Evolutionary conservation across 2,113 vertebrate species (phyloP).

Genomic region (Gobiocypris rarus): DNA sequence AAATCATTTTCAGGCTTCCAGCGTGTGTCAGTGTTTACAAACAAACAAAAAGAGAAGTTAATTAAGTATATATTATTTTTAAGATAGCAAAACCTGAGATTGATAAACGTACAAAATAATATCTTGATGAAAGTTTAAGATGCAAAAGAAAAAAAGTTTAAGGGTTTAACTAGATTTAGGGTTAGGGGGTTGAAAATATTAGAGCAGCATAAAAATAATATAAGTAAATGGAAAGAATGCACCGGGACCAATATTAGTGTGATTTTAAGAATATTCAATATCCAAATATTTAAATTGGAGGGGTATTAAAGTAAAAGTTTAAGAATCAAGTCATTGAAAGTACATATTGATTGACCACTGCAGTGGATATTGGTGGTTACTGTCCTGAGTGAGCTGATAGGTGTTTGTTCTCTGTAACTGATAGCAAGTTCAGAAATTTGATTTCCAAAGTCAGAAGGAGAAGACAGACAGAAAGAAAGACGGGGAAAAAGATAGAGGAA

Average conservation of each 20-base stretch:
- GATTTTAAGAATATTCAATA: not conserved
- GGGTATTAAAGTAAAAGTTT: not conserved
- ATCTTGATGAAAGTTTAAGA: not conserved
- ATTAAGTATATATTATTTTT: not conserved
- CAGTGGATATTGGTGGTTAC: constrained; percentile 21
- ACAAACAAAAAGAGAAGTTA: not conserved
- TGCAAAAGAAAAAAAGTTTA: not conserved
- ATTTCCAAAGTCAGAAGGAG: constrained; percentile 74
- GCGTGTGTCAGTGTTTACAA: not conserved
- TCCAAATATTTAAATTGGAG: not conserved
- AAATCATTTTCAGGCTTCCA: not conserved
- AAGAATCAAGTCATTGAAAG: not conserved
- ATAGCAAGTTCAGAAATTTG: constrained; percentile 67
- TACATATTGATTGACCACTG: not conserved
- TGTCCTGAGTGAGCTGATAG: constrained; percentile 9
- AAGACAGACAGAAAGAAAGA: constrained; percentile 51
- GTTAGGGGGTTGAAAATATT: not conserved
- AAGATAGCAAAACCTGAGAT: not conserved
- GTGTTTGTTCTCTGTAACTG: constrained; percentile 66
- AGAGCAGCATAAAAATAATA: not conserved
- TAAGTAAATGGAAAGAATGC: not conserved
- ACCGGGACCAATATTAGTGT: not conserved
- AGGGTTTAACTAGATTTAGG: no score
- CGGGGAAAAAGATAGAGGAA: constrained; percentile 55
- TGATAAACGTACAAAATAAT: not conserved